Evolutionary conservation across 1,140 invertebrate species (phyloP).

Genomic region (Sitophilus oryzae): DNA sequence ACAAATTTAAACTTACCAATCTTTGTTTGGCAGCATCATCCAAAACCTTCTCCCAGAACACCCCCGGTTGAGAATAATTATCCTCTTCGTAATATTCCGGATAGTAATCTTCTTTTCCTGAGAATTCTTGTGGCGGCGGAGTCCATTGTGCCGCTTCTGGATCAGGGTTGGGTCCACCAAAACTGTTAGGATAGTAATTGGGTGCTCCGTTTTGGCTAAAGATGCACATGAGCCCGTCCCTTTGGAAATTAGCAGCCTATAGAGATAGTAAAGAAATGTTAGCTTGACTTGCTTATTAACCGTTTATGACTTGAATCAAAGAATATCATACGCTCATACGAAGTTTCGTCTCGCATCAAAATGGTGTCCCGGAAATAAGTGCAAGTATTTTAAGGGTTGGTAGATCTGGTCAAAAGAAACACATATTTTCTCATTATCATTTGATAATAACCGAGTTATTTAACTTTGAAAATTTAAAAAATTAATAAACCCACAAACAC

Average conservation of each 20-base stretch:
- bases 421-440: too few relatives aligned
- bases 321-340: too few relatives aligned
- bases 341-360: too few relatives aligned
- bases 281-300: too few relatives aligned
- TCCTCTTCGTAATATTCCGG: conserved; percentile 81
- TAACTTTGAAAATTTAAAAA: too few relatives aligned
- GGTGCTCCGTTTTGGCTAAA: conserved; percentile 65
- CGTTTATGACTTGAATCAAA: too few relatives aligned
- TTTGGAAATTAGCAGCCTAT: conserved; percentile 80
- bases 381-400: too few relatives aligned
- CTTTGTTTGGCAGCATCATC: conserved; percentile 64
- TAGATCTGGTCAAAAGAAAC: too few relatives aligned
- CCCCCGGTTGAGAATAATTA: conserved; percentile 78
- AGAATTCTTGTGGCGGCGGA: conserved; percentile 46
- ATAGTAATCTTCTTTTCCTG: conserved; percentile 53
- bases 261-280: too few relatives aligned
- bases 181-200: conserved; percentile 88
- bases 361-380: too few relatives aligned
- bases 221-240: conserved; percentile 65
- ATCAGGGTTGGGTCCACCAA: conserved; percentile 59
- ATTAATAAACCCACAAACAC: too few relatives aligned
- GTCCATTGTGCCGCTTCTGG: conserved; percentile 49
- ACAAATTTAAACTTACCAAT: conserved; percentile 48
- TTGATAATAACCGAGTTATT: too few relatives aligned
- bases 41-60: conserved; percentile 79